These are phyloP conservation scores for Sebastes reedi DNA, from an alignment of 2,797 vertebrate species.

Conservation along the genomic window DNA sequence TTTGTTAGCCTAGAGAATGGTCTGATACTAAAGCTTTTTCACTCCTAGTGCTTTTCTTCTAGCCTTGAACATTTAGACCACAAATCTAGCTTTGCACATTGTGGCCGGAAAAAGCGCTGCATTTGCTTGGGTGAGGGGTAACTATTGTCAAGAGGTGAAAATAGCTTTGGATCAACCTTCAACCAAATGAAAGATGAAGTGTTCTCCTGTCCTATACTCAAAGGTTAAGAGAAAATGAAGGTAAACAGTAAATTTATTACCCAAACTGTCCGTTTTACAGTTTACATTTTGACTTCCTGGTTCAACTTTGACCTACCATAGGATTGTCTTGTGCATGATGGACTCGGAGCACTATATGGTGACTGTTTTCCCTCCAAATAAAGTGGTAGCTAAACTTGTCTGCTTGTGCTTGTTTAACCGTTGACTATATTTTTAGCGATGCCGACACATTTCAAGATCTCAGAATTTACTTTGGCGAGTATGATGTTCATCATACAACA, in stretches of 20 bases:
- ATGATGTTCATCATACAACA: too few species aligned
- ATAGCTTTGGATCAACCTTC: neutral
- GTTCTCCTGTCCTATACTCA: neutral
- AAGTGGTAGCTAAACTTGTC: neutral
- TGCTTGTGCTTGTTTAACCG: neutral
- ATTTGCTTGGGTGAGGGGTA: neutral
- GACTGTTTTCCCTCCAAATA: neutral
- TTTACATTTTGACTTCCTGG: neutral
- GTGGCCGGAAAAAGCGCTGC: neutral
- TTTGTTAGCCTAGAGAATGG: constrained; percentile 23
- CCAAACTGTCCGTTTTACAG: neutral
- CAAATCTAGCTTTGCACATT: neutral
- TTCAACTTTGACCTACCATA: neutral
- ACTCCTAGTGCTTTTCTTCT: neutral
- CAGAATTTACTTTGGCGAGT: too few species aligned
- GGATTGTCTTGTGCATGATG: neutral
- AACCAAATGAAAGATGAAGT: neutral
- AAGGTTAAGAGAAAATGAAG: neutral
- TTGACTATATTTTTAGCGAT: too few species aligned
- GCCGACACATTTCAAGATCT: too few species aligned
- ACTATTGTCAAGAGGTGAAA: neutral
- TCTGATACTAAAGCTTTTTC: neutral
- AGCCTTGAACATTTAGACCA: neutral
- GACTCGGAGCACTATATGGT: neutral
- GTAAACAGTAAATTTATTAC: neutral